Conservation (phyloP, 1,140 invertebrate species). For the Tyrophagus putrescentiae region DNA sequence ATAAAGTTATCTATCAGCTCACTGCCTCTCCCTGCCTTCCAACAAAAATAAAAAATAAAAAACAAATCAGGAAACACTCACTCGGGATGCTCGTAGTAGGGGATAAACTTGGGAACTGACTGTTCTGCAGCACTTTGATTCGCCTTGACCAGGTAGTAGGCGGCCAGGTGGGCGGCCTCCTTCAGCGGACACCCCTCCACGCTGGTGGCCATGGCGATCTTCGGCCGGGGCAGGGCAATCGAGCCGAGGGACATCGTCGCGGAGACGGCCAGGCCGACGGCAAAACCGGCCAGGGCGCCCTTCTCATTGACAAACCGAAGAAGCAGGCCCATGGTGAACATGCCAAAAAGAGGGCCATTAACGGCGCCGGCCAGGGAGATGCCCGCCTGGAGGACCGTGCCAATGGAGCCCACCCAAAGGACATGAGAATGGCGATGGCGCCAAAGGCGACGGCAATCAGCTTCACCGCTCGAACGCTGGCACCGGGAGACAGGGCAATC, state of each 20-base stretch:
- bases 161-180: too few species aligned
- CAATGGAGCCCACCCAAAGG: constrained; percentile 15
- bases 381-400: constrained; percentile 30
- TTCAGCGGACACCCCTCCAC: constrained; percentile 16
- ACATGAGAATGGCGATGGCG: constrained; percentile 16
- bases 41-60: not conserved
- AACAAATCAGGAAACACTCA: not conserved
- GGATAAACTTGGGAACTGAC: not conserved
- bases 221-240: not conserved
- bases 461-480: too few species aligned
- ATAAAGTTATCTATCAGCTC: not conserved
- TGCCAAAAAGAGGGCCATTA: constrained; percentile 52
- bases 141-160: not conserved
- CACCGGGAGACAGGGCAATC: not conserved
- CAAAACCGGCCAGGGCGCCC: constrained; percentile 15
- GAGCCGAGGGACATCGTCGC: constrained; percentile 10
- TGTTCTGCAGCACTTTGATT: not conserved
- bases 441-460: constrained; percentile 15
- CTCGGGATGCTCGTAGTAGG: not conserved
- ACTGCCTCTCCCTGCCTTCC: not conserved
- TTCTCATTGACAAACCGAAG: constrained; percentile 40
- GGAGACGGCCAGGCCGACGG: constrained; percentile 2
- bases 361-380: constrained; percentile 39
- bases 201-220: not conserved
- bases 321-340: constrained; percentile 61